These are phyloP conservation scores for Gymnodraco acuticeps DNA, from an alignment of 2,797 vertebrate genomes.

Conservation along the genomic window DNA sequence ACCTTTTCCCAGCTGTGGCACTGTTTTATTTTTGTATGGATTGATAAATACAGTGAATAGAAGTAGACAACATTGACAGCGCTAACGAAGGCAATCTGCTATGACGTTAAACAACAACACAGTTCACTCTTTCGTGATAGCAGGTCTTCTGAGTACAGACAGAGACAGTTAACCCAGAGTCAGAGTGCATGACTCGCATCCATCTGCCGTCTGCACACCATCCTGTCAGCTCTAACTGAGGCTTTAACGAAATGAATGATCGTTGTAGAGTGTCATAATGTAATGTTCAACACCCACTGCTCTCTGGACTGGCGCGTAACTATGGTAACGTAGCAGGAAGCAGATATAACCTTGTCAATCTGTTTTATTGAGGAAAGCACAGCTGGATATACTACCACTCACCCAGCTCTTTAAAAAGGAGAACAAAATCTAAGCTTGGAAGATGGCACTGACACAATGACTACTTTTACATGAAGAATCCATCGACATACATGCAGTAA, in stretches of 20 bases:
- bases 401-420: neutral
- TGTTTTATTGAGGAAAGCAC: constrained; percentile 44
- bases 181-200: constrained; percentile 42
- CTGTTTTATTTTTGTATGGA: constrained; percentile 6
- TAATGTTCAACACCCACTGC: constrained; percentile 56
- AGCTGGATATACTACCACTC: constrained; percentile 27
- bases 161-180: constrained; percentile 22
- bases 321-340: constrained; percentile 67
- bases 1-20: constrained; percentile 12
- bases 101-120: neutral
- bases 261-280: constrained; percentile 57
- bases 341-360: constrained; percentile 59
- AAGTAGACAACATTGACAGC: neutral
- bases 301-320: constrained; percentile 57
- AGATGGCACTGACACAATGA: neutral
- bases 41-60: constrained; percentile 18
- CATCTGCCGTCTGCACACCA: constrained; percentile 42
- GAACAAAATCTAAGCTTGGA: neutral
- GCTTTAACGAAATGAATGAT: constrained; percentile 66
- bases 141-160: neutral
- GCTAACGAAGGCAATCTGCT: constrained; percentile 5
- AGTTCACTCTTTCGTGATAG: neutral
- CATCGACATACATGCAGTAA: neutral
- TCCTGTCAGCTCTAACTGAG: constrained; percentile 18
- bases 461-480: neutral